These are phyloP conservation scores for Graptemys geographica DNA, from an alignment of 2,797 vertebrate genomes.

Conservation along the genomic window DNA sequence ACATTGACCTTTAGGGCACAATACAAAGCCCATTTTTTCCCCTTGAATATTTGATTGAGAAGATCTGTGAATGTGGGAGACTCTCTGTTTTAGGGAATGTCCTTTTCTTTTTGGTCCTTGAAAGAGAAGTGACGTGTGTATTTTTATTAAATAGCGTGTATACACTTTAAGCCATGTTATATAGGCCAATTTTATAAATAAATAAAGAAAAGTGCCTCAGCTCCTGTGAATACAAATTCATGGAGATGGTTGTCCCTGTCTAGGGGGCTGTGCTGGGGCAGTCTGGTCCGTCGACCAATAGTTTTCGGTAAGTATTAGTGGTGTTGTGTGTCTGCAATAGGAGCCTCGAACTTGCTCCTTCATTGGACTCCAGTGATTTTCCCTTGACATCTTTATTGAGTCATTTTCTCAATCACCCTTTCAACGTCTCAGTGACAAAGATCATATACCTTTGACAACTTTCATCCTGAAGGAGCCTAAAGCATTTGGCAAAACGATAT, in stretches of 20 bases:
- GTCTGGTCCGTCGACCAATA: not conserved
- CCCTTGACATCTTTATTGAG: not conserved
- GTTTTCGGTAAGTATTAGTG: not conserved
- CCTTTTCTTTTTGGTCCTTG: not conserved
- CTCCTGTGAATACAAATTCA: not conserved
- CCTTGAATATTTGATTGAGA: not conserved
- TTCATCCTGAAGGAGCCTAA: conserved; percentile 30
- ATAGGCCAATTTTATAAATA: not conserved
- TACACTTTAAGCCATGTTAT: not conserved
- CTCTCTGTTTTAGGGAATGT: not conserved
- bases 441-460: conserved; percentile 65
- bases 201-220: not conserved
- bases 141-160: rapidly evolving
- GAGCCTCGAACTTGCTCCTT: not conserved
- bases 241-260: not conserved
- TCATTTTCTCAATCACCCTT: not conserved
- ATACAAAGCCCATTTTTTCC: not conserved
- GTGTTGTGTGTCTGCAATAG: not conserved
- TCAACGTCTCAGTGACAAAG: conserved; percentile 57
- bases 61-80: not conserved
- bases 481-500: conserved; percentile 46
- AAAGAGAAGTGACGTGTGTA: not conserved
- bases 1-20: not conserved
- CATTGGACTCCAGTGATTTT: not conserved
- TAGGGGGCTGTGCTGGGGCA: not conserved